Evolutionary conservation across 2,113 vertebrate species (phyloP), one percentile per base, ranked within the genome.

Genomic region (Alethe diademata): DNA sequence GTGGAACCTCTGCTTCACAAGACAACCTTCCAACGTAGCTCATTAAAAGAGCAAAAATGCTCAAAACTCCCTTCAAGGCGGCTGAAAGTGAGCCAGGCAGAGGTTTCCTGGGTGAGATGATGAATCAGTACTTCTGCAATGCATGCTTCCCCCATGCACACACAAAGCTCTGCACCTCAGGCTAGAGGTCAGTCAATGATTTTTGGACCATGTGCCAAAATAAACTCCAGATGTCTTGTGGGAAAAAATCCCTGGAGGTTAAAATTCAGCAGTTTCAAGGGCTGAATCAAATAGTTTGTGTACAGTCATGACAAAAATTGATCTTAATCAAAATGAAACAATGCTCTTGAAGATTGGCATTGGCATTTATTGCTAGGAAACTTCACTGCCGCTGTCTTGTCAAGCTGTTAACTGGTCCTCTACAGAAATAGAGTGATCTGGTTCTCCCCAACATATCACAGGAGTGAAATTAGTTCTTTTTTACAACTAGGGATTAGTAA

Each of bases 251-350:
- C 69, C 42, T 45, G 45, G 45, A 79, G 61, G 69, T 82, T 86
- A 82, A 60, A 78, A 85, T 79, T 71, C 76, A 70, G 75, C 35
- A 78, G 28, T 87, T 85, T 82, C 71, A 93, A 87, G 22, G 31
- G 36, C 9, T 81, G 31, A 87, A 79, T 58, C 54, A 83, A 92
- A 73, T 50, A 47, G 12, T 40, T 73, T 70, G 54, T 38, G 35
- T 74, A 92, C 16, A 79, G 47, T 28, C 66, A 64, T 23, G 33
- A 45, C 11, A 93, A 86, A 94, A 75, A 86, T 51, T 64, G 35
- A 90, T 93, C 42, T 79, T 83, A 76, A 95, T 95, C 90, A 96
- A 97, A 93, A 83, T 58, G 50, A 75, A 94, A 71, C 80, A 91
- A 96, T 90, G 25, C 24, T 60, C 64, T 54, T 74, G 35, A 87